These are phyloP conservation scores for Ptiloglossa arizonensis DNA, from an alignment of 1,140 invertebrate genomes.

Conservation along the genomic window DNA sequence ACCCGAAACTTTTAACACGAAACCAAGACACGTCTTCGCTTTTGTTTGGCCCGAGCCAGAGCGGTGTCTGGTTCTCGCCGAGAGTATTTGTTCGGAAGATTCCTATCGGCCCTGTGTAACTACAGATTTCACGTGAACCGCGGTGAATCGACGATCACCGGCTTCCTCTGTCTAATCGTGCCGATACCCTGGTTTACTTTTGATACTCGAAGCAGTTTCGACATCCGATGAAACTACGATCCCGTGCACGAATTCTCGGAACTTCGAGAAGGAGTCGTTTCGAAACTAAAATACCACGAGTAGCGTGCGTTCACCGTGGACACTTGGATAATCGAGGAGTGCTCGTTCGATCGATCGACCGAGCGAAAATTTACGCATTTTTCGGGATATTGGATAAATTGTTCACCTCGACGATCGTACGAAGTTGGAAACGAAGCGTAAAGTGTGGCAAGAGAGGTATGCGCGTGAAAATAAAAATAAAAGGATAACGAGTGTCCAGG, in stretches of 20 bases:
- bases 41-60: constrained; percentile 35
- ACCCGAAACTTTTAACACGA: background rate
- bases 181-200: constrained; percentile 11
- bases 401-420: too few species aligned
- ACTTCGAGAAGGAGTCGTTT: background rate
- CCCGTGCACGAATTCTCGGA: background rate
- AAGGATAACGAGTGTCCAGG: too few species aligned
- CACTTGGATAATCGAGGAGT: too few species aligned
- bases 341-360: too few species aligned
- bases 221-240: background rate
- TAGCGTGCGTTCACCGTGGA: too few species aligned
- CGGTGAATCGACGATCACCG: constrained; percentile 9
- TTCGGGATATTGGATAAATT: too few species aligned
- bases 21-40: constrained; percentile 45
- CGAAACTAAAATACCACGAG: background rate
- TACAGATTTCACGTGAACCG: constrained; percentile 15
- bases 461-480: too few species aligned
- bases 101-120: constrained; percentile 30
- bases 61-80: constrained; percentile 28
- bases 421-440: too few species aligned
- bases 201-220: background rate
- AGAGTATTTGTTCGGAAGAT: constrained; percentile 45
- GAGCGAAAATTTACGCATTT: too few species aligned
- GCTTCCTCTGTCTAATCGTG: constrained; percentile 24
- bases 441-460: too few species aligned